These are phyloP conservation scores for Hesperophylax magnus DNA, from an alignment of 1,140 invertebrate genomes.

Conservation along the genomic window DNA sequence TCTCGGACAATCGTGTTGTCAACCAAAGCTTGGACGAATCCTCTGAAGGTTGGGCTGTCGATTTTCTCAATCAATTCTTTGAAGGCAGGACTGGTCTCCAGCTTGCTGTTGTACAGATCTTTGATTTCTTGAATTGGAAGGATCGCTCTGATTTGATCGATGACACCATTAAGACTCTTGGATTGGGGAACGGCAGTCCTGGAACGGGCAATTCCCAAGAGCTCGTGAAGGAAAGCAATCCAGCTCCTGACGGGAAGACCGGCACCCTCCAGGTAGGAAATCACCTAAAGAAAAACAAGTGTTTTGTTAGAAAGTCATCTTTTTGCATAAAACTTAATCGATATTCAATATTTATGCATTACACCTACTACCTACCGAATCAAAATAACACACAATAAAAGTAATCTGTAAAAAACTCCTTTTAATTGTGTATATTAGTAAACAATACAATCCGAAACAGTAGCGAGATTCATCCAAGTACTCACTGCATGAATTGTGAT, in stretches of 20 bases:
- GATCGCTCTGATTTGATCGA: conserved; percentile 22
- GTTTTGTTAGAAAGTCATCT: no score
- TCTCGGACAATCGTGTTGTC: background rate
- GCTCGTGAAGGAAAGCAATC: conserved; percentile 14
- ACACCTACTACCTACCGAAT: no score
- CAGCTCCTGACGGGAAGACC: conserved; percentile 31
- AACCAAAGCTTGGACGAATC: conserved; percentile 4
- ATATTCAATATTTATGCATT: no score
- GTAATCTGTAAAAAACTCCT: no score
- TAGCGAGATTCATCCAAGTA: no score
- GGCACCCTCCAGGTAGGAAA: conserved; percentile 14
- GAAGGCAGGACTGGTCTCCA: conserved; percentile 20
- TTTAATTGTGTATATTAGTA: no score
- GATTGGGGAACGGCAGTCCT: background rate
- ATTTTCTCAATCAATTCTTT: conserved; percentile 30
- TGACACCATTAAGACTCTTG: conserved; percentile 12
- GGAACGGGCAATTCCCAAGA: background rate
- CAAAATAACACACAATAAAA: no score
- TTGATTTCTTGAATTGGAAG: conserved; percentile 8
- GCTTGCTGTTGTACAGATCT: conserved; percentile 29
- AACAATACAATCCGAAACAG: no score
- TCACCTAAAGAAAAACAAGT: background rate
- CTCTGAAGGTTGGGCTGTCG: conserved; percentile 10
- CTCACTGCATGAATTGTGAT: no score
- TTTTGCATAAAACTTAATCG: no score